phyloP scores from a whole-genome alignment of 2,113 vertebrate genomes.

The Vidua chalybeata region DNA sequence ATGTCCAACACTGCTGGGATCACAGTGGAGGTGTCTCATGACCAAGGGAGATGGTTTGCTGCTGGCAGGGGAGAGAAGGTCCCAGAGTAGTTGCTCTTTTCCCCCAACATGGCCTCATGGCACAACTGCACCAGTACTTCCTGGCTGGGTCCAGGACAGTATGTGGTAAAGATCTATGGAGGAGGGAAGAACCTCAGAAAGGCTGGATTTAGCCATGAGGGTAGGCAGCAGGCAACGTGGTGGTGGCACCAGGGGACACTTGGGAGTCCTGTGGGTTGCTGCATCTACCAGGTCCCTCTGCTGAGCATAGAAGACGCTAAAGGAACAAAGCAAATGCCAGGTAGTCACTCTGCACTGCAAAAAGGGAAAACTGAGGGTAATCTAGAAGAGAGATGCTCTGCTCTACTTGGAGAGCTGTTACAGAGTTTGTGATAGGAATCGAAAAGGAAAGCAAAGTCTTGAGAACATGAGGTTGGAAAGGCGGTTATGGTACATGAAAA shows the following conservation, averaged over 20 bases:
- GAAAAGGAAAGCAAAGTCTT: neutral
- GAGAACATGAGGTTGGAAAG: neutral
- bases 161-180: rapidly evolving
- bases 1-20: rapidly evolving
- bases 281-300: neutral
- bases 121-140: neutral
- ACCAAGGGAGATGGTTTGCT: neutral
- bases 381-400: neutral
- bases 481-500: neutral
- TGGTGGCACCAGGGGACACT: neutral
- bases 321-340: neutral
- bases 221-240: rapidly evolving
- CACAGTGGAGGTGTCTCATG: rapidly evolving
- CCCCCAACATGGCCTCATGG: rapidly evolving
- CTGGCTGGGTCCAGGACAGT: rapidly evolving
- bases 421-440: neutral
- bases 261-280: neutral
- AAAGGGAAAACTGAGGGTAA: neutral
- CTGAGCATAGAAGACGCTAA: neutral
- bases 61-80: neutral
- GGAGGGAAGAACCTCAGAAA: neutral
- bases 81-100: rapidly evolving
- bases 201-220: neutral
- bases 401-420: neutral
- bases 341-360: neutral